These are phyloP conservation scores for Clostera curtula DNA, from an alignment of 2,888 invertebrate genomes.

Conservation along the genomic window DNA sequence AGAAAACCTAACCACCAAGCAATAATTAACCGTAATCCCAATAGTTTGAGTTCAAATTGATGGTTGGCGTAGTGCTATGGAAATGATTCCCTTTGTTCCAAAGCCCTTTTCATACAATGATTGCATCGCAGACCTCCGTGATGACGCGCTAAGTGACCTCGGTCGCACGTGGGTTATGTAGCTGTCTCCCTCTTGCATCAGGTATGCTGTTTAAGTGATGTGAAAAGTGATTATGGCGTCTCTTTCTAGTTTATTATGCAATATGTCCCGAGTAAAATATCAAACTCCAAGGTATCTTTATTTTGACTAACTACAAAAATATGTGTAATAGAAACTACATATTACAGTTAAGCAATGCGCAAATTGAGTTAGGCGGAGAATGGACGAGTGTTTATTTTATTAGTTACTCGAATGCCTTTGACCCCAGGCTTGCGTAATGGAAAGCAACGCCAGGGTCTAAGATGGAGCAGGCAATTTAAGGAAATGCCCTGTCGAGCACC, in stretches of 20 bases:
- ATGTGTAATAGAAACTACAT: too few species aligned
- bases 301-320: too few species aligned
- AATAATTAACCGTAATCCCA: constrained; percentile 4
- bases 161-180: constrained; percentile 20
- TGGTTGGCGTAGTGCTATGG: constrained; percentile 1
- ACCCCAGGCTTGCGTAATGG: too few species aligned
- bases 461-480: too few species aligned
- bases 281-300: too few species aligned
- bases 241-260: constrained; percentile 14
- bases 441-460: too few species aligned
- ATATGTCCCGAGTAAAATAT: too few species aligned
- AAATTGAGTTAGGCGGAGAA: too few species aligned
- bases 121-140: constrained; percentile 26
- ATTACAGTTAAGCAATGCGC: too few species aligned
- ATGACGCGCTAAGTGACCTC: constrained; percentile 41
- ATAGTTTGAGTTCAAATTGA: constrained; percentile 13
- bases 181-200: constrained; percentile 22
- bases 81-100: constrained; percentile 34
- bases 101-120: constrained; percentile 37
- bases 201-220: constrained; percentile 6
- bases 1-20: constrained; percentile 6
- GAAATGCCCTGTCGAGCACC: too few species aligned
- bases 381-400: too few species aligned
- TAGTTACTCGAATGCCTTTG: too few species aligned
- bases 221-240: constrained; percentile 13